These are phyloP conservation scores for Ornithoptera priamus DNA, from an alignment of 2,888 invertebrate species.

Conservation along the genomic window DNA sequence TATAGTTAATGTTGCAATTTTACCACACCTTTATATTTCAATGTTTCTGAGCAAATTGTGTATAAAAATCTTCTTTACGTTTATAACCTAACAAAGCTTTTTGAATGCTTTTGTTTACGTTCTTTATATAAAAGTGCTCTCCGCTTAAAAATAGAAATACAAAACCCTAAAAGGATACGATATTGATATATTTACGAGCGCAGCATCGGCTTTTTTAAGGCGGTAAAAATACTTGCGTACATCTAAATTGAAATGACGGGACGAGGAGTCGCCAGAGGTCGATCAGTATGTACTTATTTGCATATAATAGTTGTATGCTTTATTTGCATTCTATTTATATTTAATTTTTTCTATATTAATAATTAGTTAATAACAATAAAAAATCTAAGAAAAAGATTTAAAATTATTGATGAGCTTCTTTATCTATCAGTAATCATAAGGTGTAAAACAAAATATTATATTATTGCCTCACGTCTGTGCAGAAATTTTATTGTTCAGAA, in stretches of 20 bases:
- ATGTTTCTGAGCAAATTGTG: neutral
- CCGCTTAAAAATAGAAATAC: slow-evolving; percentile 22
- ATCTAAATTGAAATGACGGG: slow-evolving; percentile 22
- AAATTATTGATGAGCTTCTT: neutral
- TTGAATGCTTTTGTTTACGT: slow-evolving; percentile 23
- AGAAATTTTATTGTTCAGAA: no score
- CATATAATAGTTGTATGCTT: neutral
- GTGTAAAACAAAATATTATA: no score
- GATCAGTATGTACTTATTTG: neutral
- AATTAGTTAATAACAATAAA: neutral
- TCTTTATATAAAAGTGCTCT: slow-evolving; percentile 15
- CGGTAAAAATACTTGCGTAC: slow-evolving; percentile 25
- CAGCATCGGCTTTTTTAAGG: slow-evolving; percentile 24
- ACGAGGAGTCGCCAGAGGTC: slow-evolving; percentile 12
- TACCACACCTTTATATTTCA: neutral
- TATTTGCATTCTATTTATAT: neutral
- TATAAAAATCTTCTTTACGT: neutral
- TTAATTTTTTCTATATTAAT: neutral
- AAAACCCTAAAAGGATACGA: slow-evolving; percentile 27
- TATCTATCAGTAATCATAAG: no score
- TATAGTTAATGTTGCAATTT: neutral
- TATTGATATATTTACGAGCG: slow-evolving; percentile 30
- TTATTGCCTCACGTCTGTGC: no score
- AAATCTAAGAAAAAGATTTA: neutral
- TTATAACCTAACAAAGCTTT: neutral